phyloP scores from a whole-genome alignment of 2,888 invertebrate species.

The Corbicula japonica region DNA sequence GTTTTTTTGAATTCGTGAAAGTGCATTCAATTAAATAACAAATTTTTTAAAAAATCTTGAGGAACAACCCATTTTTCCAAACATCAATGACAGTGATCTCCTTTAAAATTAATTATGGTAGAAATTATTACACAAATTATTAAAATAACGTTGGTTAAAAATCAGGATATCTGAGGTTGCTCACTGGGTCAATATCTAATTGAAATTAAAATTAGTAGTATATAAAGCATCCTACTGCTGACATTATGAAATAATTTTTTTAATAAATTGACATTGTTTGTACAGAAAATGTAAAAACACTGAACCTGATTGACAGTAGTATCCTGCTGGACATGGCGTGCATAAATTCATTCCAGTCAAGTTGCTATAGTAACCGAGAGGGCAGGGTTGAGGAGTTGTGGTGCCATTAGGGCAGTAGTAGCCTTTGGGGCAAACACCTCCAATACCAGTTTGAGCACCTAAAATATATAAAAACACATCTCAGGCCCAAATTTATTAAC shows the following conservation, averaged over 20 bases:
- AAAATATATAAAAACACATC: constrained; percentile 19
- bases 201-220: no score
- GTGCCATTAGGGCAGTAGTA: constrained; percentile 82
- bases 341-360: constrained; percentile 77
- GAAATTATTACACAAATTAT: no score
- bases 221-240: no score
- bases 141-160: no score
- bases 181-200: no score
- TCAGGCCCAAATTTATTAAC: neutral
- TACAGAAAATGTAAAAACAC: no score
- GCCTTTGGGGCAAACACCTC: constrained; percentile 81
- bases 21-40: no score
- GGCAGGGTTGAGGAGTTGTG: constrained; percentile 79
- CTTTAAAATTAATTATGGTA: no score
- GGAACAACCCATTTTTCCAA: neutral
- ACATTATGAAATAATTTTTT: no score
- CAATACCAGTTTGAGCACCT: constrained; percentile 83
- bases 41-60: constrained; percentile 11
- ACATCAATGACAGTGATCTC: neutral
- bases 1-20: no score
- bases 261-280: no score
- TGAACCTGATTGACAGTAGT: constrained; percentile 83
- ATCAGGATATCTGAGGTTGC: no score
- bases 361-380: constrained; percentile 80
- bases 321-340: constrained; percentile 83